phyloP scores from a whole-genome alignment of 2,113 vertebrate species.

The Megaceryle maxima region DNA sequence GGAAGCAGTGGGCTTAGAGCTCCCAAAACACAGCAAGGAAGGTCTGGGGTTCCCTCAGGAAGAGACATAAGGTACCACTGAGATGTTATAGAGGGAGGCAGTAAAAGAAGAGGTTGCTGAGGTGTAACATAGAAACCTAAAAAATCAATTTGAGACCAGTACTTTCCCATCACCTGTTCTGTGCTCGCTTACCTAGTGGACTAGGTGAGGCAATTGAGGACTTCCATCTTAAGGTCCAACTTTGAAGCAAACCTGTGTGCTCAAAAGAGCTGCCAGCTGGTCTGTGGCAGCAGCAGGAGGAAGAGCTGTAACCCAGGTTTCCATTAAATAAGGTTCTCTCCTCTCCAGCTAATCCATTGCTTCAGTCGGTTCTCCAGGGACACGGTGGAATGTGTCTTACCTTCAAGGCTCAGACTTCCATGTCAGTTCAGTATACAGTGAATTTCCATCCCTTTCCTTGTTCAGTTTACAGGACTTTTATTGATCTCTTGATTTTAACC shows the following conservation, averaged over 20 bases:
- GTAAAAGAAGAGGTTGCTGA: neutral
- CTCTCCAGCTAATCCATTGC: neutral
- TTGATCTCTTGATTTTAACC: neutral
- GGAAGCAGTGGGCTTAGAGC: neutral
- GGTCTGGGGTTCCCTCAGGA: neutral
- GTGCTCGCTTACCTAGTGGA: neutral
- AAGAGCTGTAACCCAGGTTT: neutral
- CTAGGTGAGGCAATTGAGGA: neutral
- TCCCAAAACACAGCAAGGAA: neutral
- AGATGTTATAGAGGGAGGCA: neutral
- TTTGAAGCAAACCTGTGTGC: neutral
- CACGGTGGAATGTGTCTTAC: neutral
- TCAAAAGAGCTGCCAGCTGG: neutral
- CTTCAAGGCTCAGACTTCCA: neutral
- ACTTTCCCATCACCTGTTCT: neutral
- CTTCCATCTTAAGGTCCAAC: neutral
- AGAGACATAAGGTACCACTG: neutral
- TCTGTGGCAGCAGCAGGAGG: neutral
- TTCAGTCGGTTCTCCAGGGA: neutral
- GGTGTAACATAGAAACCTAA: neutral
- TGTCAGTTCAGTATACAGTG: neutral
- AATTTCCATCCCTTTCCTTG: neutral
- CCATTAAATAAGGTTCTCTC: neutral
- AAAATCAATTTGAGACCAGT: neutral
- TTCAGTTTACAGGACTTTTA: neutral